phyloP scores from a whole-genome alignment of 1,140 invertebrate species.

The Pomacea maculata region DNA sequence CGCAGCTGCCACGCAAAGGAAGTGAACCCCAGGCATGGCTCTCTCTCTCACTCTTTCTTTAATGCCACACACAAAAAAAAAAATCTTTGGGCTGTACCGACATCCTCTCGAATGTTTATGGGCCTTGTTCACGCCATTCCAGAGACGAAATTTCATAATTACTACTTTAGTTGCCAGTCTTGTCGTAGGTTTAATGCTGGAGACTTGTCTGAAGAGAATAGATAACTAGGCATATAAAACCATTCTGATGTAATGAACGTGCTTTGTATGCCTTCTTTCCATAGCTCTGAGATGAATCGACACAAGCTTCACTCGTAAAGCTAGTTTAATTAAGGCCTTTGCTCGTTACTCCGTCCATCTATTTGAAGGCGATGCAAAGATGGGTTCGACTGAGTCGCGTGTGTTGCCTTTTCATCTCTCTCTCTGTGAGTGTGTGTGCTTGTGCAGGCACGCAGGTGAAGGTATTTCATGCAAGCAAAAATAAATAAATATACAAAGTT shows the following conservation, averaged over 20 bases:
- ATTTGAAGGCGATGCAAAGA: neutral
- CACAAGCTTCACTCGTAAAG: neutral
- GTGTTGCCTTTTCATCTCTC: neutral
- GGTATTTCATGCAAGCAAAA: neutral
- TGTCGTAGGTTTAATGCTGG: neutral
- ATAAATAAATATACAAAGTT: no score
- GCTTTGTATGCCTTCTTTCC: no score
- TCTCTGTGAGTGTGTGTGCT: neutral
- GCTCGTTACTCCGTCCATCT: neutral
- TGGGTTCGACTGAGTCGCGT: neutral
- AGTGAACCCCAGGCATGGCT: neutral
- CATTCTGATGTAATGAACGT: no score
- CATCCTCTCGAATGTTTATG: neutral
- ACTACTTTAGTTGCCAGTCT: neutral
- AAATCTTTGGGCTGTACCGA: neutral
- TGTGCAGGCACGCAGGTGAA: neutral
- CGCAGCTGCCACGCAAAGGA: neutral
- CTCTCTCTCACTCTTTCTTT: slow-evolving; percentile 2
- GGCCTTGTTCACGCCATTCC: neutral
- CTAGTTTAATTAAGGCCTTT: neutral
- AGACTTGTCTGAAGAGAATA: neutral
- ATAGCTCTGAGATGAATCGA: neutral
- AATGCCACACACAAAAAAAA: no score
- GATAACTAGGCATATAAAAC: neutral
- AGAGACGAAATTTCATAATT: neutral